Conservation (phyloP, 1,140 invertebrate species). For the Tetragonula clypearis region DNA sequence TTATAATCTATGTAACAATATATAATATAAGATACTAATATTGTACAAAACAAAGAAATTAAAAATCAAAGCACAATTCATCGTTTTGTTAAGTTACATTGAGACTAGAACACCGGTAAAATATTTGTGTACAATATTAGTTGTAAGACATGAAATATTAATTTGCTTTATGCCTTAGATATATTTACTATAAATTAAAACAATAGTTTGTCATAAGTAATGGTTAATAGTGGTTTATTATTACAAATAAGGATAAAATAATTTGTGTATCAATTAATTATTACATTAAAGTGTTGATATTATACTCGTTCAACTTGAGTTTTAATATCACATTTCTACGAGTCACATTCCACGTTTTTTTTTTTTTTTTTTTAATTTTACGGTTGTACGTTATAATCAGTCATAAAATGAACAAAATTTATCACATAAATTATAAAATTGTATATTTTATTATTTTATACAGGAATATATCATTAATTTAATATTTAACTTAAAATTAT, state of each 20-base stretch:
- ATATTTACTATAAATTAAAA: slow-evolving; percentile 73
- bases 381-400: background rate
- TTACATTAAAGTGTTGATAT: slow-evolving; percentile 81
- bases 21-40: slow-evolving; percentile 49
- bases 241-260: slow-evolving; percentile 74
- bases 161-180: slow-evolving; percentile 75
- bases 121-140: slow-evolving; percentile 65
- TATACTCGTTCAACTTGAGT: slow-evolving; percentile 73
- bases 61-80: slow-evolving; percentile 65
- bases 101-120: slow-evolving; percentile 58
- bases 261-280: slow-evolving; percentile 79
- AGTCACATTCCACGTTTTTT: background rate
- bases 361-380: background rate
- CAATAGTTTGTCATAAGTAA: slow-evolving; percentile 73
- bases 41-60: slow-evolving; percentile 60
- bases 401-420: background rate
- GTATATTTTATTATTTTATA: slow-evolving; percentile 40
- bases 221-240: slow-evolving; percentile 78
- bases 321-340: slow-evolving; percentile 28
- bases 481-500: slow-evolving; percentile 48
- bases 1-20: slow-evolving; percentile 24
- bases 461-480: slow-evolving; percentile 27
- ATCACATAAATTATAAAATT: slow-evolving; percentile 42
- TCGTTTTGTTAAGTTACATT: slow-evolving; percentile 62
- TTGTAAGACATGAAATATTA: slow-evolving; percentile 67